phyloP scores from a whole-genome alignment of 1,140 invertebrate genomes.

The Maconellicoccus hirsutus region DNA sequence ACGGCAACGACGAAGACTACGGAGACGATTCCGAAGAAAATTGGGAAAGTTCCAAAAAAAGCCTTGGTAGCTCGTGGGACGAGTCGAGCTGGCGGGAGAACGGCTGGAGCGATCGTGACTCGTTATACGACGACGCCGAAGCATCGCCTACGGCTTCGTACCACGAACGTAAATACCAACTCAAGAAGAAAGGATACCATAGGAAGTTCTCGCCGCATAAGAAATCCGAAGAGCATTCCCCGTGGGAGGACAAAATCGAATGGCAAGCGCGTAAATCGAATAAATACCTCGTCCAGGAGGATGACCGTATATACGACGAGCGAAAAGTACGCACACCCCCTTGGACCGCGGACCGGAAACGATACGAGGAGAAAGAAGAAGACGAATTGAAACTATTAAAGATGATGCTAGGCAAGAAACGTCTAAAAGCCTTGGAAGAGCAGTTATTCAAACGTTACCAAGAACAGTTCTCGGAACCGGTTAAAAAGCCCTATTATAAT shows the following conservation, averaged over 20 bases:
- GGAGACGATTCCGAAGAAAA: conserved; percentile 31
- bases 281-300: conserved; percentile 22
- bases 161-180: conserved; percentile 12
- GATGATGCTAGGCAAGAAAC: conserved; percentile 28
- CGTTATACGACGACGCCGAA: conserved; percentile 31
- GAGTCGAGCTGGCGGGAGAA: conserved; percentile 32
- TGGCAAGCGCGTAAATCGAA: conserved; percentile 15
- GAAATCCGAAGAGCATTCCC: conserved; percentile 35
- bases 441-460: conserved; percentile 26
- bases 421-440: conserved; percentile 29
- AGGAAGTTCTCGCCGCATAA: conserved; percentile 23
- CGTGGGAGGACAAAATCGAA: conserved; percentile 42
- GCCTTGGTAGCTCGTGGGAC: conserved; percentile 29
- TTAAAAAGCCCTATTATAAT: conserved; percentile 32
- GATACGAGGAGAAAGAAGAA: conserved; percentile 23
- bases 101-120: conserved; percentile 35
- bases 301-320: conserved; percentile 17
- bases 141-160: neutral
- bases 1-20: conserved; percentile 32
- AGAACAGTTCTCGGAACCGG: conserved; percentile 25
- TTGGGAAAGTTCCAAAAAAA: conserved; percentile 29
- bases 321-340: conserved; percentile 7
- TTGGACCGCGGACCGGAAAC: conserved; percentile 22
- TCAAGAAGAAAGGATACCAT: conserved; percentile 14
- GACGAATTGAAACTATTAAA: conserved; percentile 24